Percentiles rank a stretch among this genome's conserved stretches.
phyloP scores from a whole-genome alignment of 2,888 invertebrate genomes.

The Andrena camellia region DNA sequence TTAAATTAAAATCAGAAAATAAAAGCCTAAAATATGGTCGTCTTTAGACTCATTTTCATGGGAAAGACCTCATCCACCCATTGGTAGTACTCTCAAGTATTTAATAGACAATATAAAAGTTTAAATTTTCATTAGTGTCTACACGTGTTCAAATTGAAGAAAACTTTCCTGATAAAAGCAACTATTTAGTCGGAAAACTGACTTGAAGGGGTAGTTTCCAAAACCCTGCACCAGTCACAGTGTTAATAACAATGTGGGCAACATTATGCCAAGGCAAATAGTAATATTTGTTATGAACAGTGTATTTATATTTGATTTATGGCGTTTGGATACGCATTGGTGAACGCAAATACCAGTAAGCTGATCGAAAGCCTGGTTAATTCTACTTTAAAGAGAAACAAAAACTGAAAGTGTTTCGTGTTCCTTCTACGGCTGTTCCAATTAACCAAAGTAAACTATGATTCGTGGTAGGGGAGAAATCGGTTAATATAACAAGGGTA shows the following conservation, averaged over 20 bases:
- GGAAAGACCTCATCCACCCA: too few species aligned
- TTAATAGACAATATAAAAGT: too few species aligned
- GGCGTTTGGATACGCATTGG: not conserved
- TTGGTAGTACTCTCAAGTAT: too few species aligned
- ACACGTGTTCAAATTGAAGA: too few species aligned
- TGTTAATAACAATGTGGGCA: slow-evolving; percentile 1
- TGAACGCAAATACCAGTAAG: slow-evolving; percentile 56
- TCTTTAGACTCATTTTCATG: too few species aligned
- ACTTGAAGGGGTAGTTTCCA: too few species aligned
- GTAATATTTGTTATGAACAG: slow-evolving; percentile 16
- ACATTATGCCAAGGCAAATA: not conserved
- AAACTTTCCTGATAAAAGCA: too few species aligned
- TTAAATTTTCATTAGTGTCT: too few species aligned
- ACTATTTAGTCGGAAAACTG: too few species aligned
- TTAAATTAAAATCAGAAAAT: too few species aligned
- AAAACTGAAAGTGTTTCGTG: slow-evolving; percentile 52
- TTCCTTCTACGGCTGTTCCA: slow-evolving; percentile 60
- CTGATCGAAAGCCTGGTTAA: slow-evolving; percentile 72
- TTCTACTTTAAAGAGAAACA: slow-evolving; percentile 67
- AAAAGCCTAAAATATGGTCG: too few species aligned
- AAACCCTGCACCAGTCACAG: too few species aligned
- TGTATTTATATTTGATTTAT: slow-evolving; percentile 39
- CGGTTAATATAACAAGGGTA: slow-evolving; percentile 50
- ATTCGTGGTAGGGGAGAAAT: slow-evolving; percentile 47
- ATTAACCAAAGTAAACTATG: slow-evolving; percentile 71